Evolutionary conservation across 2,888 invertebrate species (phyloP), one percentile per base, ranked within the genome.

Genomic region (Drosophila birchii): DNA sequence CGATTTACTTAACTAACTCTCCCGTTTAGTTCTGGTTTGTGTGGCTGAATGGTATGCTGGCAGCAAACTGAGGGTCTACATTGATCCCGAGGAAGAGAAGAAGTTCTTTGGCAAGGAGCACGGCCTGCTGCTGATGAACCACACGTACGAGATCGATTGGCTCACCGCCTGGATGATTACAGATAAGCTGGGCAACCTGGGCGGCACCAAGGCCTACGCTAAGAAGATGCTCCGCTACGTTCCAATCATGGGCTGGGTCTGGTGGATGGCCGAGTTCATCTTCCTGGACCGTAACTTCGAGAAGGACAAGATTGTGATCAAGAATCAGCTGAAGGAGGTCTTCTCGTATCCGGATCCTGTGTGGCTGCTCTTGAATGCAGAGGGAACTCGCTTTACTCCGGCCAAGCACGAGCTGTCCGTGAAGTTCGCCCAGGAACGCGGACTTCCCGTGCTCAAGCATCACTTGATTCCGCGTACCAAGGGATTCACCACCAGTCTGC

Each of bases 131-230:
- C 93, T 98, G 57, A 97, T 98, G 97, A 99, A 99, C 92, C 98
- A 99, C 90, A 95, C 96, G 38, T 98, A 97, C 92, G 98, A 99
- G 94, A 95, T 98, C 82, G 99, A 99, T 92, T 98, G 98, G 98
- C 93, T 99, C 0, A 95, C 97, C 93, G 97, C 98, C 18, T 98
- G 98, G 98, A 95, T 98, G 91, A 94, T 97, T 81, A 95, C 96
- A 88, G 98, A 98, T 94, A 91, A 96, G 82, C 94, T 96, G 79
- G 93, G 94, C 80, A 95, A 97, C 78, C 93, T 98, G 81, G 98
- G 98, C 95, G 97, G 97, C 92, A 97, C 97, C 85, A 98, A 98
- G 94, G 97, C 98, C 0, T 98, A 97, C 92, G 98, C 97, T 0
- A 99, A 99, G 93, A 97, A 97, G 93, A 96, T 96, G n/a, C 95